Evolutionary conservation across 2,797 vertebrate genomes (phyloP), one percentile per base, ranked within the genome.

Genomic region (Eulemur mongoz): DNA sequence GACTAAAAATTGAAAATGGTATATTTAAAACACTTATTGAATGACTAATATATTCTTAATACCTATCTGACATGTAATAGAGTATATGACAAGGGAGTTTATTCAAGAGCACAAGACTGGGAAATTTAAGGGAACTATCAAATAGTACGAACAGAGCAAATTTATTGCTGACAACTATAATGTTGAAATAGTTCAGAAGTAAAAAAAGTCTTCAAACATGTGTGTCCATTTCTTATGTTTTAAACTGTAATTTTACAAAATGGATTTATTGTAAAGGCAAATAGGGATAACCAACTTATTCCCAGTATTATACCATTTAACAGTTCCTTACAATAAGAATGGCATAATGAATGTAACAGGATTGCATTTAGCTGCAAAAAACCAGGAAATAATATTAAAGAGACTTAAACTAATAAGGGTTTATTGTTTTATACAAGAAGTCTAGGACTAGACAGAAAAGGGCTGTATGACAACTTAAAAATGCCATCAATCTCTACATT

Each of bases 161-260:
- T 35, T 38, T 32, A 65, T 4, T 73, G 50, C 59, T 52, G 27
- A 70, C n/a, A 70, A 54, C 22, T 63, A 12, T 72, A 40, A 76
- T 30, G 40, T 1, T 65, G 30, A 72, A 73, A 94, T 23, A 80
- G 45, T 67, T 79, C 11, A 50, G 35, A 80, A 48, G 25, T 83
- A 35, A 85, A 89, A 89, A 82, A 88, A 23, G 32, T 90, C 50
- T 81, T 65, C 92, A 81, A 67, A 80, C 86, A 52, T 61, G 81
- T 52, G 86, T 40, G 10, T 52, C 43, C 35, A 61, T 50, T 82
- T 89, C 40, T 18, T 73, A 72, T 2, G 32, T 48, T 70, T 76
- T 81, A 96, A 43, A 4, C 38, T 80, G 11, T 70, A 82, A 81
- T 75, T 93, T 81, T 70, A 90, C 70, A 82, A 86, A 78, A 78